A percentile compares a stretch with the other conserved stretches of the same genome.
phyloP scores from a whole-genome alignment of 2,113 vertebrate species.

The Larimichthys crocea region DNA sequence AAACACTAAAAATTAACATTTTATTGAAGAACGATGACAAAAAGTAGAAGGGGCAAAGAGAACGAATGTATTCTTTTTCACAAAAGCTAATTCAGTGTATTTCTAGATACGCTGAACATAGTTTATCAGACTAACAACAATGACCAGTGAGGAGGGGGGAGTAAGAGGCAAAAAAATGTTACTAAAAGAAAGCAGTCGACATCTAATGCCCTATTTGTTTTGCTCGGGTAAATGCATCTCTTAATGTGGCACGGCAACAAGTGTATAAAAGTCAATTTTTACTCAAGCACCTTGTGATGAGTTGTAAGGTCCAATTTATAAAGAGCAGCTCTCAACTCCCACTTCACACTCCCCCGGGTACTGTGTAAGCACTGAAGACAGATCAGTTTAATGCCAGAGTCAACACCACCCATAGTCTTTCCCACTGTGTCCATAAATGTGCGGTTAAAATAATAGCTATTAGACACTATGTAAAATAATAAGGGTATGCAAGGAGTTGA shows the following conservation, averaged over 20 bases:
- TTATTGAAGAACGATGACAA: not conserved
- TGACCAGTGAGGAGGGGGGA: not conserved
- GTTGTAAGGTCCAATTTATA: constrained; percentile 49
- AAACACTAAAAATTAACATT: not conserved
- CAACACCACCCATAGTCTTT: not conserved
- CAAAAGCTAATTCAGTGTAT: not conserved
- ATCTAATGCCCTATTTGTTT: constrained; percentile 20
- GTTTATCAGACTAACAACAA: not conserved
- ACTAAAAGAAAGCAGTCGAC: not conserved
- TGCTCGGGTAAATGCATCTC: constrained; percentile 19
- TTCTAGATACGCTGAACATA: not conserved
- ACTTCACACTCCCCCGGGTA: not conserved
- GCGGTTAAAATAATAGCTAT: constrained; percentile 24
- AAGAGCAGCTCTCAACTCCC: constrained; percentile 21
- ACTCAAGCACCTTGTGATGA: constrained; percentile 42
- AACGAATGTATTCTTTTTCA: not conserved
- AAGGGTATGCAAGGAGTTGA: not conserved
- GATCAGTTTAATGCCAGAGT: constrained; percentile 29
- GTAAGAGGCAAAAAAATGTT: not conserved
- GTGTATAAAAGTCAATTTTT: constrained; percentile 41
- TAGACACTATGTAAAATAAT: constrained; percentile 8
- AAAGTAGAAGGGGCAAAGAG: not conserved
- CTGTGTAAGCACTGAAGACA: constrained; percentile 13
- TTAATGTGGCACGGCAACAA: constrained; percentile 25
- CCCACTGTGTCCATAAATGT: constrained; percentile 7